These are phyloP conservation scores for Acrocephalus arundinaceus DNA, from an alignment of 2,113 vertebrate species.

Conservation along the genomic window DNA sequence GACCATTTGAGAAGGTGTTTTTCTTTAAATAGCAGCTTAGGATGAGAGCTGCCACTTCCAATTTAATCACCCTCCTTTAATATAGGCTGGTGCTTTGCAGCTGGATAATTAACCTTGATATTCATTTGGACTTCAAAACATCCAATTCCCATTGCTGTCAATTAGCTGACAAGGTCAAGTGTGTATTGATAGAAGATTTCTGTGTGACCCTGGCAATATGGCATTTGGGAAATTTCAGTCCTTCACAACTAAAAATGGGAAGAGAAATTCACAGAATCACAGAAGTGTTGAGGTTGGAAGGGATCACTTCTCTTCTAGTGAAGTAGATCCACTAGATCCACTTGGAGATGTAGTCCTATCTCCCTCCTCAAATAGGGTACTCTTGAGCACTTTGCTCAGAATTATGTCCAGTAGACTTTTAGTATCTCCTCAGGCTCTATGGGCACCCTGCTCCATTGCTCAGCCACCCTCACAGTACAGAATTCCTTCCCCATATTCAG, in stretches of 20 bases:
- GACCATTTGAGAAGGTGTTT: neutral
- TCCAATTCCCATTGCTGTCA: slow-evolving; percentile 40
- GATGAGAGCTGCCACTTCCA: neutral
- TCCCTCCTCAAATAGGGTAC: neutral
- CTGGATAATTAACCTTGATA: slow-evolving; percentile 60
- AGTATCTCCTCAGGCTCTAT: neutral
- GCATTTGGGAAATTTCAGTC: slow-evolving; percentile 12
- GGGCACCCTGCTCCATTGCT: neutral
- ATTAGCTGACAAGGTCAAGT: neutral
- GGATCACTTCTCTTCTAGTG: neutral
- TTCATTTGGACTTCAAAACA: slow-evolving; percentile 19
- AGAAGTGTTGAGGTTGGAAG: neutral
- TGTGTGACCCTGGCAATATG: neutral
- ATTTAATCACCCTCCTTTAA: slow-evolving; percentile 39
- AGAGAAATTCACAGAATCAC: neutral
- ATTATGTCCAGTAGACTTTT: neutral
- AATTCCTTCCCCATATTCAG: neutral
- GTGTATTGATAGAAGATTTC: neutral
- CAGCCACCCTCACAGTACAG: neutral
- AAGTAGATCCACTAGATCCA: neutral
- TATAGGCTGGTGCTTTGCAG: neutral
- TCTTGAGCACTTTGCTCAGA: neutral
- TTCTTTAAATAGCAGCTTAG: slow-evolving; percentile 24
- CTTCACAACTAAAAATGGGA: neutral
- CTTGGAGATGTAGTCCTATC: neutral